Conservation (phyloP, 2,797 vertebrate species). For the Apogon talboti region DNA sequence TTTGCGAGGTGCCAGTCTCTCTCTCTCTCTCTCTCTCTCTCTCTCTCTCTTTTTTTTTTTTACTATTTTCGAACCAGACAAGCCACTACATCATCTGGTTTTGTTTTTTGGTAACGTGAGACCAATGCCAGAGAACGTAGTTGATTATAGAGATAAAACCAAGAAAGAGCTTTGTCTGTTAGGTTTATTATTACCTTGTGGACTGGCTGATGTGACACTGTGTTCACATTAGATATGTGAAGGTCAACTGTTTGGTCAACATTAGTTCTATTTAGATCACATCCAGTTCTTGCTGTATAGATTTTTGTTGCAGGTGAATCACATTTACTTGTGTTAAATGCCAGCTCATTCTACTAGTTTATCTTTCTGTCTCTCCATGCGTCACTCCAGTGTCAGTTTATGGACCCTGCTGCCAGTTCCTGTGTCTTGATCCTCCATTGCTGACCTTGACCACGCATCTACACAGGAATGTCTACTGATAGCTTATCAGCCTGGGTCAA, state of each 20-base stretch:
- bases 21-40: too few species aligned
- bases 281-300: neutral
- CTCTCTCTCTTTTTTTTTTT: too few species aligned
- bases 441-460: slow-evolving; percentile 57
- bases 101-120: slow-evolving; percentile 8
- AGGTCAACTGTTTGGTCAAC: neutral
- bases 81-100: neutral
- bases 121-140: slow-evolving; percentile 1
- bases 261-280: neutral
- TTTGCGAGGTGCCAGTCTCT: neutral
- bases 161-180: neutral
- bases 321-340: slow-evolving; percentile 27
- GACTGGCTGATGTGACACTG: neutral
- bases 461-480: slow-evolving; percentile 68
- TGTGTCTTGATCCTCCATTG: slow-evolving; percentile 38
- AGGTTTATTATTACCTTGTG: neutral
- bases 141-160: slow-evolving; percentile 1
- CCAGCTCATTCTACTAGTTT: slow-evolving; percentile 33
- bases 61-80: neutral
- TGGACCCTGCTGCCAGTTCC: slow-evolving; percentile 32
- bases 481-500: slow-evolving; percentile 67
- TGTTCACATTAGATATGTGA: neutral
- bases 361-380: slow-evolving; percentile 37
- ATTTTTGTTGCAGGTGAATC: slow-evolving; percentile 4
- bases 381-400: slow-evolving; percentile 53